Conservation (phyloP, 2,888 invertebrate species). For the Octonoba sinensis region DNA sequence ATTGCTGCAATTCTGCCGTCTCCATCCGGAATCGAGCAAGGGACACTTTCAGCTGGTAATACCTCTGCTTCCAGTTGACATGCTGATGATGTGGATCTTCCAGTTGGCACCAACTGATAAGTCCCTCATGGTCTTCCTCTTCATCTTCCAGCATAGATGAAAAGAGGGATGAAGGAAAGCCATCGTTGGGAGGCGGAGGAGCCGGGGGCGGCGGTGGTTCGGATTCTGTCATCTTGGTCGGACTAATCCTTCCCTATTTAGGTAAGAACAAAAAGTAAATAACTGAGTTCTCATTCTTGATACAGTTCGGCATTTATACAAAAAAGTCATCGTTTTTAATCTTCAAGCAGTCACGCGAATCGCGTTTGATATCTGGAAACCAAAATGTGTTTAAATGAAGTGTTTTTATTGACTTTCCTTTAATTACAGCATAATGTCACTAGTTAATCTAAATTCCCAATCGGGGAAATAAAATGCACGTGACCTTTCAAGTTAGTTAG, state of each 20-base stretch:
- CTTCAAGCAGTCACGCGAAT: too few relatives aligned
- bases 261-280: background rate
- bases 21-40: slow-evolving; percentile 87
- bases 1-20: slow-evolving; percentile 87
- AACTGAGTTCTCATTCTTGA: too few relatives aligned
- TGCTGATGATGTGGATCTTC: slow-evolving; percentile 60
- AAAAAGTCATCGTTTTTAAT: too few relatives aligned
- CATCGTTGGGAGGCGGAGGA: slow-evolving; percentile 57
- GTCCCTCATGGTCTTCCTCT: slow-evolving; percentile 48
- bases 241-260: background rate
- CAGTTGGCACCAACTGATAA: slow-evolving; percentile 50
- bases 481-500: too few relatives aligned
- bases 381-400: too few relatives aligned
- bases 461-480: too few relatives aligned
- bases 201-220: slow-evolving; percentile 62
- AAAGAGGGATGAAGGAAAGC: slow-evolving; percentile 53
- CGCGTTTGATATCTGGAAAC: too few relatives aligned
- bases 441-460: too few relatives aligned
- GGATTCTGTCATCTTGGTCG: slow-evolving; percentile 48
- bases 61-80: slow-evolving; percentile 90
- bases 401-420: too few relatives aligned
- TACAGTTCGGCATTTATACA: too few relatives aligned
- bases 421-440: too few relatives aligned
- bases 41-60: slow-evolving; percentile 86
- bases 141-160: slow-evolving; percentile 56